A percentile compares a stretch with the other conserved stretches of the same genome.
phyloP scores from a whole-genome alignment of 2,113 vertebrate genomes.

The Stegastes partitus region DNA sequence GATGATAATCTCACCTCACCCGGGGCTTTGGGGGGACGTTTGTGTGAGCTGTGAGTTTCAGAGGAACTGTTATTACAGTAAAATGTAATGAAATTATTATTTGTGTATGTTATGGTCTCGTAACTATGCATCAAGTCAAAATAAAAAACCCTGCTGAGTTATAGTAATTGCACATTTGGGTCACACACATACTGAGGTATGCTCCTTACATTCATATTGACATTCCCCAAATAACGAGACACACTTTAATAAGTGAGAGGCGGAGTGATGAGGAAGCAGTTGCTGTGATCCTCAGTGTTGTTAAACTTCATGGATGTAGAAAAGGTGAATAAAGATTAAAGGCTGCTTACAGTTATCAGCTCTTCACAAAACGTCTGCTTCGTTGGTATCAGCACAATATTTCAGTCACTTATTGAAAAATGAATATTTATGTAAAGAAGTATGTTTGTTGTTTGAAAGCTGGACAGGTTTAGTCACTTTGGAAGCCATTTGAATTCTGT shows the following conservation, averaged over 20 bases:
- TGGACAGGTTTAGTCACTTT: background rate
- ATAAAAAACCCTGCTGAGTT: slow-evolving; percentile 25
- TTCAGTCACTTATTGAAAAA: background rate
- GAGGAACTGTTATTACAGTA: slow-evolving; percentile 61
- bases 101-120: slow-evolving; percentile 81
- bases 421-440: background rate
- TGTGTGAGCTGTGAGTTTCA: slow-evolving; percentile 38
- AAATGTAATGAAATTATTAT: slow-evolving; percentile 76
- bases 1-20: slow-evolving; percentile 35
- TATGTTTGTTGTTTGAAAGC: background rate
- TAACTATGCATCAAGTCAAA: slow-evolving; percentile 75
- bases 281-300: slow-evolving; percentile 46
- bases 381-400: background rate
- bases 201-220: slow-evolving; percentile 36
- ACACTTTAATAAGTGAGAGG: background rate
- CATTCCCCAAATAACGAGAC: slow-evolving; percentile 54
- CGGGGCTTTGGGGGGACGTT: slow-evolving; percentile 21
- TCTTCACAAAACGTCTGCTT: background rate
- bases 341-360: slow-evolving; percentile 7
- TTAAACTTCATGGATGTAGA: slow-evolving; percentile 11
- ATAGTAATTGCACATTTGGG: slow-evolving; percentile 70
- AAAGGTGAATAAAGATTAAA: background rate
- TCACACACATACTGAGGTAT: slow-evolving; percentile 40
- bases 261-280: slow-evolving; percentile 7
- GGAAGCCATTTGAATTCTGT: background rate